phyloP scores from a whole-genome alignment of 2,797 vertebrate genomes.

The Steatocranus sp. region DNA sequence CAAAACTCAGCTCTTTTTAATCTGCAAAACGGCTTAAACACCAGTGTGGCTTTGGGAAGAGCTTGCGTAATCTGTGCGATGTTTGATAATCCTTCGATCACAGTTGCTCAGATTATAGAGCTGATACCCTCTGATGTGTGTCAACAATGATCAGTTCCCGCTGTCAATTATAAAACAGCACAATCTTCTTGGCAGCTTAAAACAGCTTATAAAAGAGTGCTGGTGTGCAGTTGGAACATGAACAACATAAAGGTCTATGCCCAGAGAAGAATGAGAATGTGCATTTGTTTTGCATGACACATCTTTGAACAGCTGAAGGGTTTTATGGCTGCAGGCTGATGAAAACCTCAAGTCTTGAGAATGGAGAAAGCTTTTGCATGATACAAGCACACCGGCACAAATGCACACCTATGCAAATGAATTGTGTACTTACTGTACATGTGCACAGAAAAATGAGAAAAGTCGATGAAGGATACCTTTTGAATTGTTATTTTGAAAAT shows the following conservation, averaged over 20 bases:
- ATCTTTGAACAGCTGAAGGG: neutral
- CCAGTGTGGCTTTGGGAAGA: neutral
- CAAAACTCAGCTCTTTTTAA: slow-evolving; percentile 3
- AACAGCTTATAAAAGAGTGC: neutral
- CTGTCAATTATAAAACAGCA: slow-evolving; percentile 17
- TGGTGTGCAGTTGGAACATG: neutral
- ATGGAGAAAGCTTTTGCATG: slow-evolving; percentile 17
- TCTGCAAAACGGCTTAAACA: slow-evolving; percentile 1
- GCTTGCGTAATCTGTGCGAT: neutral
- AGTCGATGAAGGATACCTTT: too few species aligned
- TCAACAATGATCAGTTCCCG: slow-evolving; percentile 8
- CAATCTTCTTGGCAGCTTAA: slow-evolving; percentile 20
- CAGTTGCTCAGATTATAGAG: slow-evolving; percentile 17
- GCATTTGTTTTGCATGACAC: slow-evolving; percentile 7
- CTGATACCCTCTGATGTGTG: slow-evolving; percentile 14
- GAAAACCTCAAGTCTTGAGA: neutral
- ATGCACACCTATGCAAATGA: neutral
- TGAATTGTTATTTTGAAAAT: neutral
- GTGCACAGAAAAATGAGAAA: neutral
- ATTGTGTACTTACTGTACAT: neutral
- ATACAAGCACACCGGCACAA: neutral
- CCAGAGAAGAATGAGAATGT: neutral
- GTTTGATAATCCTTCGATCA: slow-evolving; percentile 23
- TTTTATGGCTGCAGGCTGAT: neutral
- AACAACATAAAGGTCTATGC: neutral